phyloP scores from a whole-genome alignment of 1,140 invertebrate genomes.

The Ceratina australensis region DNA sequence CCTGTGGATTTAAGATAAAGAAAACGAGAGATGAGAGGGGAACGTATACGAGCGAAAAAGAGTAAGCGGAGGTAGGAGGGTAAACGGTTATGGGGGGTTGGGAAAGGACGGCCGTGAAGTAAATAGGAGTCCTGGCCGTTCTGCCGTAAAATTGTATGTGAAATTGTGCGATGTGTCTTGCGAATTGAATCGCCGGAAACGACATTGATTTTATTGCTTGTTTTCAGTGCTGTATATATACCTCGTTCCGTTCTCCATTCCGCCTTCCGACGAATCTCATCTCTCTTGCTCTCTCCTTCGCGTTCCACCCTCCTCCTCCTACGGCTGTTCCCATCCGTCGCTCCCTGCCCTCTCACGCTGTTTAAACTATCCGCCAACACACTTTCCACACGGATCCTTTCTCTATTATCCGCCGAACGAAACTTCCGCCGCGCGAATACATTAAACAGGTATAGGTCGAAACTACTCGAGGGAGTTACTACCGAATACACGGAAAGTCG shows the following conservation, averaged over 20 bases:
- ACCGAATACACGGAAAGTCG: background rate
- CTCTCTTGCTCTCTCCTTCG: background rate
- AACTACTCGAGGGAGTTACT: no score
- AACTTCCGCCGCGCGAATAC: conserved; percentile 4
- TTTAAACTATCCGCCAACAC: background rate
- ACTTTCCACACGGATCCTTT: background rate
- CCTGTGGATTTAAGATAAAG: conserved; percentile 61
- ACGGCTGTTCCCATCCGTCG: background rate
- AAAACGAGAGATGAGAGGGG: conserved; percentile 15
- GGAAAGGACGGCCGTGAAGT: conserved; percentile 73
- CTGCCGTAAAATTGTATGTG: conserved; percentile 81
- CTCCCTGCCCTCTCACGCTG: no score
- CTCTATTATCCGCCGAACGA: conserved; percentile 1
- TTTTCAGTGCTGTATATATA: conserved; percentile 71
- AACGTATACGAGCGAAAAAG: conserved; percentile 10
- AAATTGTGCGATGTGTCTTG: conserved; percentile 81
- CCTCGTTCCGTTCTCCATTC: conserved; percentile 54
- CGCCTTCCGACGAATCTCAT: conserved; percentile 16
- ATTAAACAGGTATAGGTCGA: background rate
- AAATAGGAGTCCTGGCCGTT: conserved; percentile 79
- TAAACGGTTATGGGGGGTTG: conserved; percentile 47
- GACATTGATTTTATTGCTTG: conserved; percentile 81
- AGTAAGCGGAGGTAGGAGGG: conserved; percentile 36
- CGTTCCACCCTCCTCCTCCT: background rate
- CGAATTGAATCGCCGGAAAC: conserved; percentile 80